A percentile compares a stretch with the other conserved stretches of the same genome.
Conservation (phyloP, 2,888 invertebrate genomes). For the Ophion slaviceki region DNA sequence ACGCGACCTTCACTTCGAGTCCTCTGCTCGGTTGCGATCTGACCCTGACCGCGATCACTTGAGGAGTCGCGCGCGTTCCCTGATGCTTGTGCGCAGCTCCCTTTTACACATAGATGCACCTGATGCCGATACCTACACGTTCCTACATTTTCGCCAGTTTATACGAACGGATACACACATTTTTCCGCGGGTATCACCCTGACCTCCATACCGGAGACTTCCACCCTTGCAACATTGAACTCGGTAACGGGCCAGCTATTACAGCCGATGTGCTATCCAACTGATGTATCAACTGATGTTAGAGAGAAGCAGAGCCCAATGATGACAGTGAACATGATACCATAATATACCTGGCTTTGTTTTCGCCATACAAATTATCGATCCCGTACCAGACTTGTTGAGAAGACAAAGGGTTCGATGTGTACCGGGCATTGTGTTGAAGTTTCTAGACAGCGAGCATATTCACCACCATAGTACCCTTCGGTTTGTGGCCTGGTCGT, state of each 20-base stretch:
- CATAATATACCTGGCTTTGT: neutral
- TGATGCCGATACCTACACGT: slow-evolving; percentile 26
- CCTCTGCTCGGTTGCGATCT: slow-evolving; percentile 55
- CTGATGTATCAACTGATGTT: neutral
- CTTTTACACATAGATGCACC: slow-evolving; percentile 38
- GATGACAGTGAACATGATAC: neutral
- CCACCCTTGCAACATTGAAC: slow-evolving; percentile 54
- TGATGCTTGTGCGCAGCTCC: slow-evolving; percentile 50
- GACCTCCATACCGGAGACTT: slow-evolving; percentile 19
- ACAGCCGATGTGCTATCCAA: neutral
- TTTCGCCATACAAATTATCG: neutral
- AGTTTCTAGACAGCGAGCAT: neutral
- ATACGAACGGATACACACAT: slow-evolving; percentile 13
- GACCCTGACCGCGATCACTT: slow-evolving; percentile 71
- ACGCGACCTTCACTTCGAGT: slow-evolving; percentile 55
- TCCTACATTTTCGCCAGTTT: neutral
- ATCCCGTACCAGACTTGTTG: neutral
- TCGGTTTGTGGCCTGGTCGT: slow-evolving; percentile 31
- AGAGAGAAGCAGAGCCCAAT: neutral
- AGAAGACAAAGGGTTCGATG: slow-evolving; percentile 1
- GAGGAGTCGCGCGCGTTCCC: slow-evolving; percentile 41
- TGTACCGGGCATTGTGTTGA: neutral
- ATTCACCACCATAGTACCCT: slow-evolving; percentile 38
- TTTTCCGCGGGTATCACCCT: slow-evolving; percentile 15
- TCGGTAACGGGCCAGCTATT: neutral